These are phyloP conservation scores for Synergus itoensis DNA, from an alignment of 2,888 invertebrate genomes.

Conservation along the genomic window DNA sequence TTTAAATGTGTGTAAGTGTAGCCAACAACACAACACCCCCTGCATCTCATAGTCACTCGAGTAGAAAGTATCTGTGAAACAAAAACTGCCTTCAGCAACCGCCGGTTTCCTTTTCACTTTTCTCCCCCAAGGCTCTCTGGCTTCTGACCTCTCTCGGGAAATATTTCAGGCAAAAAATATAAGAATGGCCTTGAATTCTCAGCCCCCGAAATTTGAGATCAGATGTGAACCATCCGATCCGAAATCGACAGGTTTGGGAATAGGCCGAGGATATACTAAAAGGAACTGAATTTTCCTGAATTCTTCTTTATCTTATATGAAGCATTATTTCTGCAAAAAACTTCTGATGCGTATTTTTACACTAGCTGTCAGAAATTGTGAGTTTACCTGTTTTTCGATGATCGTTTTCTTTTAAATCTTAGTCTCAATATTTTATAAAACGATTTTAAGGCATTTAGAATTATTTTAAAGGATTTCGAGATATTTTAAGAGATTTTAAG, in stretches of 20 bases:
- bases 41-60: constrained; percentile 15
- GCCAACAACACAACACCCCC: background rate
- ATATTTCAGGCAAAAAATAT: background rate
- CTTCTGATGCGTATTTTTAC: too few species aligned
- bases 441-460: too few species aligned
- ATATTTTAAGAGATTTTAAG: too few species aligned
- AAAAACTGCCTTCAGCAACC: constrained; percentile 1
- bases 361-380: too few species aligned
- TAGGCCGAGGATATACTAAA: background rate
- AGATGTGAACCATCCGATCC: background rate
- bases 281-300: background rate
- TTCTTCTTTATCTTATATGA: too few species aligned
- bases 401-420: too few species aligned
- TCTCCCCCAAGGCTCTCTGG: background rate
- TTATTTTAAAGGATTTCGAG: too few species aligned
- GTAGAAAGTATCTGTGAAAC: constrained; percentile 12
- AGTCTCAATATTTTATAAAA: too few species aligned
- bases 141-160: background rate
- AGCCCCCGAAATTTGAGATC: background rate
- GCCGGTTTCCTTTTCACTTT: constrained; percentile 11
- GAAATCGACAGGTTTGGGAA: background rate
- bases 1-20: constrained; percentile 16
- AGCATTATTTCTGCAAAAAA: too few species aligned
- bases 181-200: background rate
- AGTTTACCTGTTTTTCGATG: too few species aligned